These are phyloP conservation scores for Ennomos erosarius DNA, from an alignment of 2,888 invertebrate species.

Conservation along the genomic window DNA sequence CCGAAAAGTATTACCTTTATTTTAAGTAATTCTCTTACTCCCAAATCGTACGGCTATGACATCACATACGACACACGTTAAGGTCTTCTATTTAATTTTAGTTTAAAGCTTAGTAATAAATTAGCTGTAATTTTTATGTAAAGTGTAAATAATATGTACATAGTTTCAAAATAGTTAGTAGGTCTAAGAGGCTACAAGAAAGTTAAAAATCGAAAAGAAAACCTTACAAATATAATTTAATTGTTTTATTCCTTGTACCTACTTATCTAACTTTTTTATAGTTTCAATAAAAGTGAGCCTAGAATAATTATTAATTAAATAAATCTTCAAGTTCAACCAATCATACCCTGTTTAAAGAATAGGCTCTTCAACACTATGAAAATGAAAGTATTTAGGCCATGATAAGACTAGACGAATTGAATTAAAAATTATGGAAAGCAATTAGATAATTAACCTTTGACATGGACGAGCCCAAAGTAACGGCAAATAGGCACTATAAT, in stretches of 20 bases:
- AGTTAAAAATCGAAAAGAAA: slow-evolving; percentile 56
- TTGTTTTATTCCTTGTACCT: slow-evolving; percentile 56
- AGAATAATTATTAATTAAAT: too few relatives aligned
- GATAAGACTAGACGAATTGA: slow-evolving; percentile 21
- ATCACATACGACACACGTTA: slow-evolving; percentile 55
- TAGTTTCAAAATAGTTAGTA: slow-evolving; percentile 48
- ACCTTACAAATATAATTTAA: slow-evolving; percentile 44
- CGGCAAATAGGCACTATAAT: slow-evolving; percentile 24
- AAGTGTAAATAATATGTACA: slow-evolving; percentile 73
- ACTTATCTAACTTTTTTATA: neutral
- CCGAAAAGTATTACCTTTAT: slow-evolving; percentile 82
- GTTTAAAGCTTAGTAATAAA: slow-evolving; percentile 36
- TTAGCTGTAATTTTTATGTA: slow-evolving; percentile 38
- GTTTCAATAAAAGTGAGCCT: too few relatives aligned
- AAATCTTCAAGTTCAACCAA: too few relatives aligned
- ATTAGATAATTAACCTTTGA: slow-evolving; percentile 37
- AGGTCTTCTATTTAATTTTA: slow-evolving; percentile 39
- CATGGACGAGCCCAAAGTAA: slow-evolving; percentile 35
- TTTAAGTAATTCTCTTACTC: slow-evolving; percentile 57
- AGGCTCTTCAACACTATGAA: too few relatives aligned
- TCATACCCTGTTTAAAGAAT: too few relatives aligned
- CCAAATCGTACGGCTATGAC: slow-evolving; percentile 76
- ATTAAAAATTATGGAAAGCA: slow-evolving; percentile 33
- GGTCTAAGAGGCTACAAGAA: slow-evolving; percentile 72
- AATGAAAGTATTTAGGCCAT: neutral